Conservation (phyloP, 2,797 vertebrate genomes). For the Sylvilagus floridanus region DNA sequence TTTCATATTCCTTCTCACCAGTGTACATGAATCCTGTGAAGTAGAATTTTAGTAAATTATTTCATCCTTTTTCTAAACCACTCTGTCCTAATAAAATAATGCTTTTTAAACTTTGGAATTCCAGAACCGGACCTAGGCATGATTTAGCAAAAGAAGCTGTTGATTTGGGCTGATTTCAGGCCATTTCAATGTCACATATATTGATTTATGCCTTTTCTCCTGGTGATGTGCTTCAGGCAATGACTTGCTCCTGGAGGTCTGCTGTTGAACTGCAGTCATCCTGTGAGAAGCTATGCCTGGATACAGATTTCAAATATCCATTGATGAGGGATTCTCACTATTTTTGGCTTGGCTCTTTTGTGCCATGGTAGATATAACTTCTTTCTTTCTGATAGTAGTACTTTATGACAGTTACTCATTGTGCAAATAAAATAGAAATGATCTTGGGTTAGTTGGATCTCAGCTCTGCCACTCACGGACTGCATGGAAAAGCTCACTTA, state of each 20-base stretch:
- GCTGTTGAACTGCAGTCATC: neutral
- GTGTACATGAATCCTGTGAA: neutral
- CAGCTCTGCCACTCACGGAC: neutral
- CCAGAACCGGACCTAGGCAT: neutral
- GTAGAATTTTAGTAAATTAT: neutral
- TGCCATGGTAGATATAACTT: neutral
- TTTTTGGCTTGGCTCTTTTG: conserved; percentile 44
- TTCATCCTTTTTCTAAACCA: conserved; percentile 6
- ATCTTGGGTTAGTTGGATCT: neutral
- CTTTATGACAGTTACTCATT: neutral
- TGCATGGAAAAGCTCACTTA: neutral
- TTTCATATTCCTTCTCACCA: neutral
- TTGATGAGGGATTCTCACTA: neutral
- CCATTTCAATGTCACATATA: neutral
- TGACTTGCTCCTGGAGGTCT: neutral
- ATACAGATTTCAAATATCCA: neutral
- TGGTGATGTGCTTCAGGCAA: neutral
- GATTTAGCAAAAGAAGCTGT: neutral
- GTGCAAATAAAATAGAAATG: neutral
- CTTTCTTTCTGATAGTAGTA: neutral
- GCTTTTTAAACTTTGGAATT: neutral
- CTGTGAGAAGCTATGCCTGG: neutral
- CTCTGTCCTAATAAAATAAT: neutral
- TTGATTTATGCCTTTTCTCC: neutral
- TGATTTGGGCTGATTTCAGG: neutral